Conservation (phyloP, 2,797 vertebrate species). For the Ambastaia sidthimunki region DNA sequence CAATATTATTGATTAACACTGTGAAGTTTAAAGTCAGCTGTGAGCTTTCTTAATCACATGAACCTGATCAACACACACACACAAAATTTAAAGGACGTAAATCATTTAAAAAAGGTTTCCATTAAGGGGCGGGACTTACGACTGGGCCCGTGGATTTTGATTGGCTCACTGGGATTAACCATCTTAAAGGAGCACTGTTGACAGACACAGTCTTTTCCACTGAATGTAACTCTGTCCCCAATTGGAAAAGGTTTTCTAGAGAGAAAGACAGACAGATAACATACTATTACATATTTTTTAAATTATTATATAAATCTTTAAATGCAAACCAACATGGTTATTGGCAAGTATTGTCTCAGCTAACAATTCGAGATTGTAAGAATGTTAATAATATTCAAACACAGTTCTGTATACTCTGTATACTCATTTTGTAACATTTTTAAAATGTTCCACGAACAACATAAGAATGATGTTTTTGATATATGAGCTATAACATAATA, state of each 20-base stretch:
- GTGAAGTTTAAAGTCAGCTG: not conserved
- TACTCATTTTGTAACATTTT: no score
- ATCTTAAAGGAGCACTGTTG: conserved; percentile 93
- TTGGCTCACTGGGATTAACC: conserved; percentile 88
- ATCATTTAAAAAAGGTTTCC: not conserved
- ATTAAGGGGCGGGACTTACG: conserved; percentile 80
- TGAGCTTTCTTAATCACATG: conserved; percentile 5
- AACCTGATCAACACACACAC: not conserved
- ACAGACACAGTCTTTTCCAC: conserved; percentile 96
- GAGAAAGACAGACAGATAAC: conserved; percentile 30
- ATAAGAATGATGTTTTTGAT: no score
- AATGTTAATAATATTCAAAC: no score
- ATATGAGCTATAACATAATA: no score
- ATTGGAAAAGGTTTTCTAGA: conserved; percentile 97
- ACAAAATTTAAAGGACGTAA: not conserved
- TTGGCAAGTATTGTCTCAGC: no score
- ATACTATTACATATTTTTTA: conserved; percentile 9
- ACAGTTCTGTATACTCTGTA: no score
- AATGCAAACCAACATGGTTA: not conserved
- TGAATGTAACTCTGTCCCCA: conserved; percentile 97
- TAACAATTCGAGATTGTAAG: no score
- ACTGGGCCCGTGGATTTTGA: conserved; percentile 97
- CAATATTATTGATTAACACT: not conserved
- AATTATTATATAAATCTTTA: conserved; percentile 5
- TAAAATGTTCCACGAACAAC: no score